Evolutionary conservation across 2,113 vertebrate genomes (phyloP).

Genomic region (Cyrtonyx montezumae): DNA sequence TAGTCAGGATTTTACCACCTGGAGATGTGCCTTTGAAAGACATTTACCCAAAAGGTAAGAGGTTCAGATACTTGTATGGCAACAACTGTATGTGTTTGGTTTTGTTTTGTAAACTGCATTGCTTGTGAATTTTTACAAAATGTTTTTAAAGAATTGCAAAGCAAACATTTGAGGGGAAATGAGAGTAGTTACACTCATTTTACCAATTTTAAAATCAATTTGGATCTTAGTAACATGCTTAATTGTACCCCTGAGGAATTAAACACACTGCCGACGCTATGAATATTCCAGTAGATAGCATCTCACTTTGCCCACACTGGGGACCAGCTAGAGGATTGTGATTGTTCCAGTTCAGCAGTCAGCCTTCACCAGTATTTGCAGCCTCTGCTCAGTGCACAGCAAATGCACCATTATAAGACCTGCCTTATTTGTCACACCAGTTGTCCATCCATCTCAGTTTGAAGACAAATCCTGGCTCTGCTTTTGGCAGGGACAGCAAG

Average conservation of each 20-base stretch:
- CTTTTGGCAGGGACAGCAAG: not conserved
- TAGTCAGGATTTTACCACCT: conserved; percentile 87
- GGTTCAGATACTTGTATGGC: not conserved
- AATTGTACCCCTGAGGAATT: not conserved
- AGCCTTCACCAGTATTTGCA: not conserved
- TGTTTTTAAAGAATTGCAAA: not conserved
- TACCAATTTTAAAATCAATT: not conserved
- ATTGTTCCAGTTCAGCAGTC: not conserved
- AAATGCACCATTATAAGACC: not conserved
- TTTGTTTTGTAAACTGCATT: not conserved
- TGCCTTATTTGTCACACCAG: not conserved
- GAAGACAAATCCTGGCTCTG: not conserved
- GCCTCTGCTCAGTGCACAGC: not conserved
- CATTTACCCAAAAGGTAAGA: conserved; percentile 92
- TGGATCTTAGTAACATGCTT: not conserved
- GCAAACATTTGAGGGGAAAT: not conserved
- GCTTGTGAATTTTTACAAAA: not conserved
- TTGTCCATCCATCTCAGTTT: not conserved
- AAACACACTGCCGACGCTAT: not conserved
- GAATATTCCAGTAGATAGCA: not conserved
- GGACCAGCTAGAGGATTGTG: not conserved
- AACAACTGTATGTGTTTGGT: not conserved
- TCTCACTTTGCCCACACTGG: not conserved
- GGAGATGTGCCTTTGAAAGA: conserved; percentile 90
- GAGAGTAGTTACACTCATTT: not conserved